Conservation (phyloP, 2,797 vertebrate genomes). For the Sebastes matsubarae region DNA sequence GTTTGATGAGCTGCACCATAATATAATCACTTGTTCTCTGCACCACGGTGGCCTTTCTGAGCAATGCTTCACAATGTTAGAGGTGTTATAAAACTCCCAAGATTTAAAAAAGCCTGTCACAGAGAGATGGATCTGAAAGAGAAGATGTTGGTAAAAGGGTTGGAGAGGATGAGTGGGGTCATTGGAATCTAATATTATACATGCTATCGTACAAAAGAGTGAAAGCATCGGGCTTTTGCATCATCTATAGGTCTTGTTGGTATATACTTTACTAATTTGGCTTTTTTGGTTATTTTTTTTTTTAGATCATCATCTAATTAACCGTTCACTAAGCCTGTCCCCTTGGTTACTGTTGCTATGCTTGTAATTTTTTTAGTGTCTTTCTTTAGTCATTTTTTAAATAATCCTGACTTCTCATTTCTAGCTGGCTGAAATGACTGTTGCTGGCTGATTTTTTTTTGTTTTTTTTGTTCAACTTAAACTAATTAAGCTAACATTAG, state of each 20-base stretch:
- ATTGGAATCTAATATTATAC: constrained; percentile 27
- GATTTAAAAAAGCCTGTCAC: constrained; percentile 11
- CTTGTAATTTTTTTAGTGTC: neutral
- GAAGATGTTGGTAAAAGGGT: neutral
- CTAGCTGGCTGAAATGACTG: neutral
- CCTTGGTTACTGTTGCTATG: neutral
- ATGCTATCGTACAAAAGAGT: neutral
- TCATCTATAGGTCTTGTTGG: neutral
- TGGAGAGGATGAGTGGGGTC: constrained; percentile 13
- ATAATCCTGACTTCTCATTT: neutral
- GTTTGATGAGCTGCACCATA: constrained; percentile 71
- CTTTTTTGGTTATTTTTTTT: neutral
- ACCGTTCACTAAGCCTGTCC: neutral
- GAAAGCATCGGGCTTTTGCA: neutral
- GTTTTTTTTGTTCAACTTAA: neutral
- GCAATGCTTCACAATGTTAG: constrained; percentile 39
- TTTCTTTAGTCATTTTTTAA: neutral
- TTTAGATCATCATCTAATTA: neutral
- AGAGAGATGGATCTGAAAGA: constrained; percentile 4
- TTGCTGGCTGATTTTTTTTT: neutral
- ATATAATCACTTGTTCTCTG: constrained; percentile 71
- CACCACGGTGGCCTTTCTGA: constrained; percentile 36
- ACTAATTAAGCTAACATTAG: neutral
- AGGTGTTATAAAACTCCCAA: constrained; percentile 50
- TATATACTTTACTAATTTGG: neutral